These are phyloP conservation scores for Pristionchus maxplancki DNA, from an alignment of 2,888 invertebrate species.

Conservation along the genomic window DNA sequence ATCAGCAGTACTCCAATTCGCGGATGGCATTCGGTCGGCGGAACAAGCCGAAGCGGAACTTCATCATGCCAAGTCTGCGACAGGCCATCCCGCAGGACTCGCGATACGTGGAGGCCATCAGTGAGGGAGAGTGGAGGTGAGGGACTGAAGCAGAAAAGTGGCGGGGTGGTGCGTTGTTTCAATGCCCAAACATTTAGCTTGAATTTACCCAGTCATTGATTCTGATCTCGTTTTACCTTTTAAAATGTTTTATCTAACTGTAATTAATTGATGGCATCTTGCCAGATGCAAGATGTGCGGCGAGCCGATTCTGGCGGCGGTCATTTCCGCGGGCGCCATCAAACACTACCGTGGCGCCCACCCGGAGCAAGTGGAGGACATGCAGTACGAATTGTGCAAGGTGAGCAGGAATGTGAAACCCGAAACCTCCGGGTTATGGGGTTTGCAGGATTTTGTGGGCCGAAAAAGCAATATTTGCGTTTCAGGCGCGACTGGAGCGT, in stretches of 20 bases:
- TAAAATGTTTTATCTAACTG: too few species aligned
- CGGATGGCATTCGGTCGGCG: conserved; percentile 71
- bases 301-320: conserved; percentile 67
- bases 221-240: too few species aligned
- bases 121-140: conserved; percentile 74
- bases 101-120: conserved; percentile 67
- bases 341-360: conserved; percentile 69
- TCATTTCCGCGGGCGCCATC: conserved; percentile 74
- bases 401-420: conserved; percentile 41
- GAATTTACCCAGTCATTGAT: too few species aligned
- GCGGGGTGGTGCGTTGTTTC: not conserved
- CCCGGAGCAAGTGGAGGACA: conserved; percentile 67
- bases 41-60: conserved; percentile 74
- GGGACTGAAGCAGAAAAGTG: not conserved
- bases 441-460: not conserved
- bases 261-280: too few species aligned
- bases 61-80: conserved; percentile 72
- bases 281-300: conserved; percentile 68
- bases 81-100: conserved; percentile 72
- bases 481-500: conserved; percentile 72
- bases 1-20: conserved; percentile 67
- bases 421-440: not conserved
- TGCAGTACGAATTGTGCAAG: conserved; percentile 76
- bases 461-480: too few species aligned
- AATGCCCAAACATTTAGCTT: too few species aligned